Evolutionary conservation across 1,140 invertebrate genomes (phyloP).

Genomic region (Chymomyza costata): DNA sequence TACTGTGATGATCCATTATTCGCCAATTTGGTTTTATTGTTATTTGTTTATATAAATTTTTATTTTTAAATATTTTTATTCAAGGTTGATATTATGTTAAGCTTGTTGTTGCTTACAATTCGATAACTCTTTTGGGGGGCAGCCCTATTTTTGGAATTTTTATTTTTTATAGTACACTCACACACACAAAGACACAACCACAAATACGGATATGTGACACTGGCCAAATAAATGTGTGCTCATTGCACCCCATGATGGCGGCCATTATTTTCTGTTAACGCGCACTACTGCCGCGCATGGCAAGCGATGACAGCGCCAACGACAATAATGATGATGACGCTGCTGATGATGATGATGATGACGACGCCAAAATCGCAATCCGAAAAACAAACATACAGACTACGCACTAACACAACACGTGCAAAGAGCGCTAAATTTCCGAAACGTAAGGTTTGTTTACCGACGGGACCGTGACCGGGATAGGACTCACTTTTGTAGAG

Average conservation of each 20-base stretch:
- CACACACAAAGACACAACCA: conserved; percentile 24
- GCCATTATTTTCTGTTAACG: conserved; percentile 73
- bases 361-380: neutral
- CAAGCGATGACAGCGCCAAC: neutral
- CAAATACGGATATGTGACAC: neutral
- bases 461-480: conserved; percentile 1
- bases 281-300: conserved; percentile 46
- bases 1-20: conserved; percentile 81
- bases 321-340: neutral
- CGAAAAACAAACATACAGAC: conserved; percentile 5
- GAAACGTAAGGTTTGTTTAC: conserved; percentile 11
- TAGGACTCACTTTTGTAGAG: neutral
- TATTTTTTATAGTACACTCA: conserved; percentile 56
- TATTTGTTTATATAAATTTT: conserved; percentile 30
- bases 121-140: no score
- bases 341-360: no score
- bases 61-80: conserved; percentile 11
- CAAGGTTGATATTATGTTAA: neutral
- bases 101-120: neutral
- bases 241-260: conserved; percentile 54
- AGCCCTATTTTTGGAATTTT: conserved; percentile 25
- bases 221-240: neutral
- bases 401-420: neutral
- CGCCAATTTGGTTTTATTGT: conserved; percentile 12
- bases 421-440: conserved; percentile 3